phyloP scores from a whole-genome alignment of 1,140 invertebrate genomes.

The Melanaphis sacchari region DNA sequence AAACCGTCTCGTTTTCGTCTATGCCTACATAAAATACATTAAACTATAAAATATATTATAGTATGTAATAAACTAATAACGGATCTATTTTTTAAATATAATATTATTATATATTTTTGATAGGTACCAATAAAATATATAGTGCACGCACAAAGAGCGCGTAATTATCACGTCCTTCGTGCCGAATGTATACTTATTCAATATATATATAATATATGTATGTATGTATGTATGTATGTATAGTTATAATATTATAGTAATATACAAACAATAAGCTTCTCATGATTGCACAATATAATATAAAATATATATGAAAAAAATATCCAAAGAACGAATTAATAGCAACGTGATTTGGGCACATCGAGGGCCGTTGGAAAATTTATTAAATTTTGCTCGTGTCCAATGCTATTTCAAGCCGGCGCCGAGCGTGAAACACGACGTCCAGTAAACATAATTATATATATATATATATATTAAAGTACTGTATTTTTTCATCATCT shows the following conservation, averaged over 20 bases:
- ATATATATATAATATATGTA: no score
- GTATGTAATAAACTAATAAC: neutral
- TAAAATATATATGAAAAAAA: neutral
- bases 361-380: neutral
- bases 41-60: neutral
- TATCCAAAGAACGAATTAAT: neutral
- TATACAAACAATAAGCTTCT: conserved; percentile 12
- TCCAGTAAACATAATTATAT: neutral
- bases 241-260: neutral
- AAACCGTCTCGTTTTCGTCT: neutral
- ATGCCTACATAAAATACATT: neutral
- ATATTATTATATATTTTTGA: neutral
- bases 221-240: no score
- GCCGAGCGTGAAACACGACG: neutral
- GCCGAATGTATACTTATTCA: neutral
- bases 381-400: neutral
- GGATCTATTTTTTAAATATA: neutral
- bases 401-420: neutral
- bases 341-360: neutral
- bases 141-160: neutral
- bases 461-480: neutral
- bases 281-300: neutral
- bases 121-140: neutral
- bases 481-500: neutral
- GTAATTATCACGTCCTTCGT: conserved; percentile 31